Evolutionary conservation across 1,140 invertebrate genomes (phyloP), one percentile per base, ranked within the genome.

Genomic region (Neodiprion lecontei): DNA sequence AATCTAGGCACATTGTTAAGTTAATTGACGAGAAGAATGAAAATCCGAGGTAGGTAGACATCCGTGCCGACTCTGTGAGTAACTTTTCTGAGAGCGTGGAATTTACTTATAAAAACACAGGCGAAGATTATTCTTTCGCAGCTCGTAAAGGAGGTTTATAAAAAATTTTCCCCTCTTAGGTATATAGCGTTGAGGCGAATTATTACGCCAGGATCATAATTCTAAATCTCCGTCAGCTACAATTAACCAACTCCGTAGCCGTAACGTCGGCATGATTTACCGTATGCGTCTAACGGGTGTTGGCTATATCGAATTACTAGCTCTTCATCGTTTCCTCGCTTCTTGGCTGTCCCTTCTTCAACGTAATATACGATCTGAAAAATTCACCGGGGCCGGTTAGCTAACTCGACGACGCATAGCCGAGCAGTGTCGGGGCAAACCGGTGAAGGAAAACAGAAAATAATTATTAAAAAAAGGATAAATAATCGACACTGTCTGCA

Each of bases 141-240:
- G 17, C 12, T 21, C 12, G 4, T 14, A 65, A 65, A 14, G 61
- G 17, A 65, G 17, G 2, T 21, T 14, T 65, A 65, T 14, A 65
- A 65, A 65, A 14, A 65, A 65, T 14, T 65, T 65, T 65, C 61
- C 61, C 17, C 17, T 65, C 17, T 65, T 65, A 65, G 1, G 17
- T 14, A 65, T 65, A 65, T 65, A 61, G 48, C 67, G 66, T 53
- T 65, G 48, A 69, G 28, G 73, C 65, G 53, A 68, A 65, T 74
- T 74, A 72, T 74, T 76, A 74, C 77, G 70, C 48, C 23, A 61
- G 12, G 75, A 72, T 81, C 80, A 76, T 83, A 78, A 82, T 79
- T 82, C 79, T 78, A 81, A 81, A 82, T 83, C 76, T 79, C 69
- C 69, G 72, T 70, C 78, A 79, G 80, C 79, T 78, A 80, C 79